Conservation (phyloP, 2,113 vertebrate species). For the Amphilophus citrinellus region DNA sequence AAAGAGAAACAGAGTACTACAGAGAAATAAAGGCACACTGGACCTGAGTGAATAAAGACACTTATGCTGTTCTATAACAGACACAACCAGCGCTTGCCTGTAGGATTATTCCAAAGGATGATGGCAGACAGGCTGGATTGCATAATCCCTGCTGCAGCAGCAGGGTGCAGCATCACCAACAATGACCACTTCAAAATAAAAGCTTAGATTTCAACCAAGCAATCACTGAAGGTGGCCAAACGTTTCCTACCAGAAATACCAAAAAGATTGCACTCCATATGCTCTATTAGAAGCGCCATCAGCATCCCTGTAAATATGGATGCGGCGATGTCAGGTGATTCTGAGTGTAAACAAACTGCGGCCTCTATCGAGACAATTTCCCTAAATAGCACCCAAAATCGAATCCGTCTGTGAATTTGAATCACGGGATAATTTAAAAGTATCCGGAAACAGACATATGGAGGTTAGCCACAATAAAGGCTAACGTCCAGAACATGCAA, state of each 20-base stretch:
- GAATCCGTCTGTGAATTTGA: background rate
- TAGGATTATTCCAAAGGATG: conserved; percentile 21
- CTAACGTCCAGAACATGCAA: background rate
- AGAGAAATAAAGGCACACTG: background rate
- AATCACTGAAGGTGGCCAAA: background rate
- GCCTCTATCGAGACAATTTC: background rate
- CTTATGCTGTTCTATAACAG: background rate
- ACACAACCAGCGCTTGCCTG: background rate
- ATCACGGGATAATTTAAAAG: background rate
- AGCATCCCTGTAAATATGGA: background rate
- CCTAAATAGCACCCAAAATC: background rate
- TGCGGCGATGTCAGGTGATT: background rate
- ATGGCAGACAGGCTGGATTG: conserved; percentile 18
- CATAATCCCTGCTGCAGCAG: conserved; percentile 21
- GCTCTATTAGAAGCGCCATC: rapidly evolving
- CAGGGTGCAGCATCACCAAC: background rate
- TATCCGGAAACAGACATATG: rapidly evolving
- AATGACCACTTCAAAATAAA: background rate
- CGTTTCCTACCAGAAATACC: background rate
- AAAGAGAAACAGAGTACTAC: background rate
- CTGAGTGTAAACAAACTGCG: background rate
- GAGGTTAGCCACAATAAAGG: background rate
- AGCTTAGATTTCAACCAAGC: background rate
- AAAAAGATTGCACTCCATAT: background rate
- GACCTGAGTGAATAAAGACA: background rate